Evolutionary conservation across 2,113 vertebrate species (phyloP).

Genomic region (Pelmatolapia mariae): DNA sequence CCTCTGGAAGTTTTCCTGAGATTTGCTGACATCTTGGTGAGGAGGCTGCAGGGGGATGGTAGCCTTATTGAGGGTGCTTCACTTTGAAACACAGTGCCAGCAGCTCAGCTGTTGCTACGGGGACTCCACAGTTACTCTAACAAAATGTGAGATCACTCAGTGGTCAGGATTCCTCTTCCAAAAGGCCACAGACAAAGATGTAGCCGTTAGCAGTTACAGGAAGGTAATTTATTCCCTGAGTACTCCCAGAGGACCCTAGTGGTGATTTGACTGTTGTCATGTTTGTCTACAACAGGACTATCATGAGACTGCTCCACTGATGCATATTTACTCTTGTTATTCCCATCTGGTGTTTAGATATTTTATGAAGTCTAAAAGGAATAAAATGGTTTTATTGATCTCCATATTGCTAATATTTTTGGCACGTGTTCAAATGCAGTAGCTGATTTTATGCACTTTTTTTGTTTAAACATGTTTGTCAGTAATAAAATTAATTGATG

Average conservation of each 20-base stretch:
- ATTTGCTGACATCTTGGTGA: conserved; percentile 3
- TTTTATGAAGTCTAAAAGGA: not conserved
- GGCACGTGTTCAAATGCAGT: not conserved
- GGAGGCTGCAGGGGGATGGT: conserved; percentile 7
- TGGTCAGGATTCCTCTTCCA: conserved; percentile 19
- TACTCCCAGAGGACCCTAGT: not conserved
- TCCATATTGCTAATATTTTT: not conserved
- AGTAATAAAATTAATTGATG: not conserved
- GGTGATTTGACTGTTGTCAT: conserved; percentile 20
- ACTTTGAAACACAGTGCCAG: conserved; percentile 27
- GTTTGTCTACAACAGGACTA: not conserved
- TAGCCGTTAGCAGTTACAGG: not conserved
- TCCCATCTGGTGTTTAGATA: not conserved
- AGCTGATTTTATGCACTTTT: not conserved
- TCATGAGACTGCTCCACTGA: not conserved
- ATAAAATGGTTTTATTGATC: not conserved
- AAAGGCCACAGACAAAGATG: conserved; percentile 22
- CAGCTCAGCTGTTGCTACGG: conserved; percentile 62
- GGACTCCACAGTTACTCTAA: conserved; percentile 54
- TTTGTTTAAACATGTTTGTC: not conserved
- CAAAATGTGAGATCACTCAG: conserved; percentile 34
- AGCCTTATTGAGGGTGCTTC: conserved; percentile 4
- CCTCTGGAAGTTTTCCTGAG: not conserved
- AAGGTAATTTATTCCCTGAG: conserved; percentile 15
- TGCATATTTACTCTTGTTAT: not conserved